Conservation (phyloP, 2,113 vertebrate species). For the Protomyctophum bolini region DNA sequence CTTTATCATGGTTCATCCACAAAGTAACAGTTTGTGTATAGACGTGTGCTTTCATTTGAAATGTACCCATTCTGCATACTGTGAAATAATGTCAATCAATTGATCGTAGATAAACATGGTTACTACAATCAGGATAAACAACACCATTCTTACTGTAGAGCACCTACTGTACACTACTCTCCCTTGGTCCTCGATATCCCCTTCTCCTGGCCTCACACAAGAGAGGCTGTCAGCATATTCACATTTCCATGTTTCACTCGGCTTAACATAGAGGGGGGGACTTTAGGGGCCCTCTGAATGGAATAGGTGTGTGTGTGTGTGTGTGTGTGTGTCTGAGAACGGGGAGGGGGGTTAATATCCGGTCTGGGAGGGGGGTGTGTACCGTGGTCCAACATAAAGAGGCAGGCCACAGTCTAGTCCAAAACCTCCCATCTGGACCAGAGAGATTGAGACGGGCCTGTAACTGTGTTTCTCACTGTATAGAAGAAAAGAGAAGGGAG, state of each 20-base stretch:
- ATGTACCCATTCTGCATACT: too few relatives aligned
- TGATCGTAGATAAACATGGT: too few relatives aligned
- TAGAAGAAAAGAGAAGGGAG: background rate
- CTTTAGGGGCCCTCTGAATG: conserved; percentile 19
- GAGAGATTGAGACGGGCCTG: conserved; percentile 2
- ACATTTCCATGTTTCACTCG: conserved; percentile 32
- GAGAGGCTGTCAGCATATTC: conserved; percentile 44
- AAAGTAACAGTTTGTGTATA: too few relatives aligned
- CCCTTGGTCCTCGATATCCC: too few relatives aligned
- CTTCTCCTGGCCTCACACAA: conserved; percentile 33
- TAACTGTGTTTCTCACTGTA: background rate
- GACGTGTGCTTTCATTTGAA: too few relatives aligned
- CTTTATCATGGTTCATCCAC: too few relatives aligned
- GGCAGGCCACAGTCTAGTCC: conserved; percentile 28
- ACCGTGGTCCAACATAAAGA: conserved; percentile 41
- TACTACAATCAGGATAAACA: too few relatives aligned
- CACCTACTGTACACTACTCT: too few relatives aligned
- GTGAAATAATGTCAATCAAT: too few relatives aligned
- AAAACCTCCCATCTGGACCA: conserved; percentile 27
- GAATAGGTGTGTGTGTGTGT: conserved; percentile 20
- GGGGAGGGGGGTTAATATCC: conserved; percentile 41
- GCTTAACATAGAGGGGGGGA: conserved; percentile 14
- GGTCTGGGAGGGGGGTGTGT: conserved; percentile 47
- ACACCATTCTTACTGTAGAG: too few relatives aligned
- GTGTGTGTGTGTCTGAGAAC: conserved; percentile 11